Conservation (phyloP, 2,888 invertebrate genomes). For the Tipula unca region DNA sequence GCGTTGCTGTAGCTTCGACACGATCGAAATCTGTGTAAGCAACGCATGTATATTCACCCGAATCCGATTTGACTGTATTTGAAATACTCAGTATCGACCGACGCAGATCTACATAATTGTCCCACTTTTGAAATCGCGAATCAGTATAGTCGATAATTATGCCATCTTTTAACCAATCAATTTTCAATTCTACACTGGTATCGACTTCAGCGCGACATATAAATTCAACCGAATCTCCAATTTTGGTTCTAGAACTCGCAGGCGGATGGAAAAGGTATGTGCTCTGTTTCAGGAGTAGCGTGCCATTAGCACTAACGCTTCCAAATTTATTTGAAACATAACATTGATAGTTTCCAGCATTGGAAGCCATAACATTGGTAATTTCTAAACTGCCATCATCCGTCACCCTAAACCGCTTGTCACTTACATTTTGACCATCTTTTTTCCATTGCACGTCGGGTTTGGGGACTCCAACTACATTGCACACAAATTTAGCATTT, state of each 20-base stretch:
- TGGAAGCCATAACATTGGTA: constrained; percentile 71
- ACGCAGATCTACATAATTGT: no score
- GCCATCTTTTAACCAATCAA: constrained; percentile 83
- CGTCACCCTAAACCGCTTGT: constrained; percentile 75
- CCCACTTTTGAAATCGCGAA: constrained; percentile 74
- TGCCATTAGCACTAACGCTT: constrained; percentile 66
- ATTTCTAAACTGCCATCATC: constrained; percentile 76
- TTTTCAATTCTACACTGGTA: constrained; percentile 64
- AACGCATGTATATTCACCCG: constrained; percentile 90
- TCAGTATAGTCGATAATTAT: constrained; percentile 80
- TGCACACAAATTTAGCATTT: constrained; percentile 73
- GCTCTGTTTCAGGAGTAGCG: constrained; percentile 75
- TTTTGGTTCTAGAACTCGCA: constrained; percentile 85
- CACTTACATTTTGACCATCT: constrained; percentile 75
- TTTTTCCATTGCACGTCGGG: constrained; percentile 89
- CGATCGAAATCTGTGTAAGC: constrained; percentile 85
- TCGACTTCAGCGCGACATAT: constrained; percentile 91
- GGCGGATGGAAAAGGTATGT: constrained; percentile 83
- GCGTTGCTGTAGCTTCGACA: constrained; percentile 73
- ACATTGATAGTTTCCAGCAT: constrained; percentile 89
- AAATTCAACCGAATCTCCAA: constrained; percentile 82
- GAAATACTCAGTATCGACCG: constrained; percentile 89
- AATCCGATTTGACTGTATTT: constrained; percentile 89
- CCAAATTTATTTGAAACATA: constrained; percentile 90
- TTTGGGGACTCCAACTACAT: constrained; percentile 92